Percentiles rank a stretch among this genome's conserved stretches.
These are phyloP conservation scores for Machimus atricapillus DNA, from an alignment of 2,888 invertebrate species.

Conservation along the genomic window DNA sequence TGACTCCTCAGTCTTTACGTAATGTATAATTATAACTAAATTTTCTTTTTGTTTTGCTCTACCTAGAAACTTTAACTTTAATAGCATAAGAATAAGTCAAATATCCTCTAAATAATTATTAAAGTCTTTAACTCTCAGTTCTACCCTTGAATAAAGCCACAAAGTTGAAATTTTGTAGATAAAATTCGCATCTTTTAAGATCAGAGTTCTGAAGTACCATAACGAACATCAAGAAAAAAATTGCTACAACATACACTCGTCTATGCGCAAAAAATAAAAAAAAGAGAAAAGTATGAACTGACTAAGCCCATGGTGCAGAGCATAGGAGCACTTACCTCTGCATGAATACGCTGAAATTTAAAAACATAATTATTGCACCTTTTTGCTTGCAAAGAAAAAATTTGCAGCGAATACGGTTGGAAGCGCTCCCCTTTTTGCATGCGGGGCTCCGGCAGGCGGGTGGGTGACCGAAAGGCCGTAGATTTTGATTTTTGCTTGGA, in stretches of 20 bases:
- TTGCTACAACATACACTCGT: neutral
- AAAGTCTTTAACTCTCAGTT: neutral
- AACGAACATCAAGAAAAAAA: neutral
- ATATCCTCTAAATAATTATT: neutral
- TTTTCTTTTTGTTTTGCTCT: neutral
- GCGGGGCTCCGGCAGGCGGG: neutral
- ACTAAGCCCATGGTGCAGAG: neutral
- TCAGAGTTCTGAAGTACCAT: neutral
- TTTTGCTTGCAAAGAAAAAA: neutral
- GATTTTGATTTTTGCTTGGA: conserved; percentile 22
- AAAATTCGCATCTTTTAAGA: neutral
- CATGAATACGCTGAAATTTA: conserved; percentile 6
- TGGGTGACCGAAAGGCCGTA: conserved; percentile 21
- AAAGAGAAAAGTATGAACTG: neutral
- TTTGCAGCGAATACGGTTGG: conserved; percentile 17
- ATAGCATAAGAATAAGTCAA: neutral
- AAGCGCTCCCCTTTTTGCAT: neutral
- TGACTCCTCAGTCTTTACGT: too few species aligned
- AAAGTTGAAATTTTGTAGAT: neutral
- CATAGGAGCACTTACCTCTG: neutral
- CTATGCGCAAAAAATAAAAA: neutral
- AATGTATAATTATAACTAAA: too few species aligned
- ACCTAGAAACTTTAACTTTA: neutral
- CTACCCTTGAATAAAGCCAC: neutral
- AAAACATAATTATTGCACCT: conserved; percentile 34